Evolutionary conservation across 2,888 invertebrate genomes (phyloP).

Genomic region (Ichneumoninae sp.): DNA sequence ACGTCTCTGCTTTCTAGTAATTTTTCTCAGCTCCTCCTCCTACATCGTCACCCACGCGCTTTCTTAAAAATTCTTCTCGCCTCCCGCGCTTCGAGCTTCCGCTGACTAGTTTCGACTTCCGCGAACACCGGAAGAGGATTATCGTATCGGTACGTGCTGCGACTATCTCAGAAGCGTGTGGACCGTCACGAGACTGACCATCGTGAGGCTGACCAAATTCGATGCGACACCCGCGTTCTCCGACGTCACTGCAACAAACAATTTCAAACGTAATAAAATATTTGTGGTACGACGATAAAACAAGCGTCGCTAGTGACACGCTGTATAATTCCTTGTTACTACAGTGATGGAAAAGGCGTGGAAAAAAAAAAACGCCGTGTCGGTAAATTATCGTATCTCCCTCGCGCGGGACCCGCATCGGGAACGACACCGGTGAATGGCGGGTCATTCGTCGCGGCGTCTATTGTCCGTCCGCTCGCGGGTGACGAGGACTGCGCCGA

Average conservation of each 20-base stretch:
- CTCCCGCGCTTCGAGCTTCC: constrained; percentile 33
- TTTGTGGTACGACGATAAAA: background rate
- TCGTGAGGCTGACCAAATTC: constrained; percentile 71
- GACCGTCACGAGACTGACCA: constrained; percentile 73
- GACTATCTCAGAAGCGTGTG: constrained; percentile 79
- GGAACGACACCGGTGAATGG: constrained; percentile 39
- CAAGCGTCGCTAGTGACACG: background rate
- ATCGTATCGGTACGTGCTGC: constrained; percentile 50
- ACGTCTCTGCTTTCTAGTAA: constrained; percentile 44
- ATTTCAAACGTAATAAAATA: background rate
- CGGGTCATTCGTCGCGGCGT: constrained; percentile 55
- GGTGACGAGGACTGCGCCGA: constrained; percentile 6
- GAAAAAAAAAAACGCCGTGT: constrained; percentile 62
- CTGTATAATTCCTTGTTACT: background rate
- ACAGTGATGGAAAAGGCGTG: background rate
- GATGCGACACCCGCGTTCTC: constrained; percentile 73
- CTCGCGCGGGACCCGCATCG: constrained; percentile 22
- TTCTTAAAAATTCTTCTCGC: constrained; percentile 51
- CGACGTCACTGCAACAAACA: constrained; percentile 80
- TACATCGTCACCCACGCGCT: background rate
- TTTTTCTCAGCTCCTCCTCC: constrained; percentile 19
- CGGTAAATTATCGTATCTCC: constrained; percentile 60
- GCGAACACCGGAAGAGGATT: constrained; percentile 41
- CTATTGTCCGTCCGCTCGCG: constrained; percentile 40
- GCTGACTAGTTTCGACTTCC: constrained; percentile 65